Base-by-base conservation (phyloP, 2,113 vertebrate species). In the Aegypius monachus region DNA sequence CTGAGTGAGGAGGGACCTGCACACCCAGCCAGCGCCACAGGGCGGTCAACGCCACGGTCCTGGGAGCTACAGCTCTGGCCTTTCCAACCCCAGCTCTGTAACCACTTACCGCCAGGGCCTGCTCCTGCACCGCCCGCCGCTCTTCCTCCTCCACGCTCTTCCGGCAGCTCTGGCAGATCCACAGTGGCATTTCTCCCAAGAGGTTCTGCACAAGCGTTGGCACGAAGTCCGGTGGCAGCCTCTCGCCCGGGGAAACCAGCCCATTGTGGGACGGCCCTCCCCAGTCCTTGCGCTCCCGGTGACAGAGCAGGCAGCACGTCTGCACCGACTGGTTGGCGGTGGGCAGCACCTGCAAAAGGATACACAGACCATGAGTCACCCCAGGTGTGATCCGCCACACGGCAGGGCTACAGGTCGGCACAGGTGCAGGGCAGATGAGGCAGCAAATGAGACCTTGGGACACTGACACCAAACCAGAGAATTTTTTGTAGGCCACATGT, bases 121-220 rank as follows among this genome's bases (percentile, higher is more conserved):
- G 99, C 96, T 99, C 99, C 96, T 98, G 99, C 87, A 98, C 98
- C 10, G 99, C 98, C 97, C 99, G 98, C 88, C 99, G 98, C 97
- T 99, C 99, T 96, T 99, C 99, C 88, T 99, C 99, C 96, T 99
- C 99, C 97, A 99, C 99, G 21, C 99, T 99, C 97, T 99, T 99
- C 95, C 99, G 98, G 98, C 99, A 99, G 97, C 99, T 99, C 98
- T 99, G 99, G 98, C 99, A 99, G 98, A 99, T 99, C 99, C 99
- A 99, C 86, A 99, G 99, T 42, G 99, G 99, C 98, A 99, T 99
- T 95, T 99, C 99, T 87, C 99, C 99, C 98, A 99, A 98, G 94
- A 99, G 98, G 83, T 99, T 99, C 98, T 99, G 99, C 86, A 99
- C 99, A 42, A 99, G 98, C 8, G 99, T 99, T 93, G 99, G 99